A percentile compares a stretch with the other conserved stretches of the same genome.
phyloP scores from a whole-genome alignment of 2,113 vertebrate species.

The Zonotrichia leucophrys region DNA sequence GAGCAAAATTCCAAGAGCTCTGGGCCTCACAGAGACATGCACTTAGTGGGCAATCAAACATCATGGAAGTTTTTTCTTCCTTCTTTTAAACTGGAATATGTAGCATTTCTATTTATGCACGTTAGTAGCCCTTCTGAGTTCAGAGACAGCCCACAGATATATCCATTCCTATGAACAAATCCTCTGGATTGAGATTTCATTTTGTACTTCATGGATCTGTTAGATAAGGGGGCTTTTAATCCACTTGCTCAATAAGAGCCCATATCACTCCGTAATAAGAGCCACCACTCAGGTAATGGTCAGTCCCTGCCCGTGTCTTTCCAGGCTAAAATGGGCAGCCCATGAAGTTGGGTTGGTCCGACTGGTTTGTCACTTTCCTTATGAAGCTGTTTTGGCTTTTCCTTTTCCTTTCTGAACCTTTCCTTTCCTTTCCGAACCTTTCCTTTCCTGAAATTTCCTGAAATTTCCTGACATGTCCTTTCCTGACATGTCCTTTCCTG shows the following conservation, averaged over 20 bases:
- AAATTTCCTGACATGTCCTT: no score
- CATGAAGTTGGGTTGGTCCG: not conserved
- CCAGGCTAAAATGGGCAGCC: not conserved
- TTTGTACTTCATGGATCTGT: not conserved
- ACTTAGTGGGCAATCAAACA: not conserved
- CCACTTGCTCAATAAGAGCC: not conserved
- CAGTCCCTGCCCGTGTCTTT: not conserved
- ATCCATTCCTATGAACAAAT: not conserved
- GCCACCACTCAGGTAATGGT: accelerated
- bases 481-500: no score
- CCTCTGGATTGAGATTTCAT: not conserved
- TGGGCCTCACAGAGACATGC: not conserved
- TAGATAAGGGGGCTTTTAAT: not conserved
- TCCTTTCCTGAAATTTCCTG: no score
- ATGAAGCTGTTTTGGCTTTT: not conserved
- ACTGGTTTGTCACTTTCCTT: not conserved
- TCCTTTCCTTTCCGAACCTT: no score
- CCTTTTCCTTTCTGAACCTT: not conserved
- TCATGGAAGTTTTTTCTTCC: not conserved
- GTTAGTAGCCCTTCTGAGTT: not conserved
- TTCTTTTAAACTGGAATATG: not conserved
- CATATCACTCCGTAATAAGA: not conserved
- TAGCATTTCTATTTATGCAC: not conserved
- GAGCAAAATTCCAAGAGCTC: not conserved
- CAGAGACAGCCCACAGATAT: not conserved